Evolutionary conservation across 2,797 vertebrate species (phyloP).

Genomic region (Melanotaenia boesemani): DNA sequence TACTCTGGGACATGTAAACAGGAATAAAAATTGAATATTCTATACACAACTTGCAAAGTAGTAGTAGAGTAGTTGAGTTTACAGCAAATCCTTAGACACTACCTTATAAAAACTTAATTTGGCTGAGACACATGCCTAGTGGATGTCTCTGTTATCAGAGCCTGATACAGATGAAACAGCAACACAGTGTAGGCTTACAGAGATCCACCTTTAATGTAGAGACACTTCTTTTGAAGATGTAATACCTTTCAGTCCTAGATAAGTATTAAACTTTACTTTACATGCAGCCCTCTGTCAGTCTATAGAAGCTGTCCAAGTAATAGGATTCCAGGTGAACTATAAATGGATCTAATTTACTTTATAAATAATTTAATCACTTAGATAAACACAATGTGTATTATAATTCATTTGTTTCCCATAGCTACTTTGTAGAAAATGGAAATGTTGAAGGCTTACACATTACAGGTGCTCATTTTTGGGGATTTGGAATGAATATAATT

Average conservation of each 20-base stretch:
- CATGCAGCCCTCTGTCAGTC: conserved; percentile 43
- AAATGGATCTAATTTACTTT: conserved; percentile 28
- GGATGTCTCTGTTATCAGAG: conserved; percentile 17
- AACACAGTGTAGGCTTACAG: conserved; percentile 19
- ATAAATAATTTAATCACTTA: conserved; percentile 42
- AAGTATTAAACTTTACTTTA: conserved; percentile 47
- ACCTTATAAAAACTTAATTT: conserved; percentile 20
- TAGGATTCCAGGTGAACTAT: conserved; percentile 26
- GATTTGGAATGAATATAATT: conserved; percentile 56
- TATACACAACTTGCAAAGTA: background rate
- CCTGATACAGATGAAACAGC: conserved; percentile 9
- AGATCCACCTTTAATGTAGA: conserved; percentile 27
- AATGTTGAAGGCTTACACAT: conserved; percentile 39
- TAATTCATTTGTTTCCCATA: conserved; percentile 1
- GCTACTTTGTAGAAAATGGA: conserved; percentile 30
- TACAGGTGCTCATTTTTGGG: conserved; percentile 34
- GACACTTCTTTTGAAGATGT: conserved; percentile 25
- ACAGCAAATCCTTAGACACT: background rate
- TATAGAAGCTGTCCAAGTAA: conserved; percentile 31
- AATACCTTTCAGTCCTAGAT: conserved; percentile 34
- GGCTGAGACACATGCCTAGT: conserved; percentile 9
- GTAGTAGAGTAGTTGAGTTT: conserved; percentile 12
- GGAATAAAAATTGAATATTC: background rate
- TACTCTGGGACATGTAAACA: background rate
- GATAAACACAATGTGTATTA: conserved; percentile 27